These are phyloP conservation scores for Brachionus angularis DNA, from an alignment of 1,140 invertebrate genomes.

Conservation along the genomic window DNA sequence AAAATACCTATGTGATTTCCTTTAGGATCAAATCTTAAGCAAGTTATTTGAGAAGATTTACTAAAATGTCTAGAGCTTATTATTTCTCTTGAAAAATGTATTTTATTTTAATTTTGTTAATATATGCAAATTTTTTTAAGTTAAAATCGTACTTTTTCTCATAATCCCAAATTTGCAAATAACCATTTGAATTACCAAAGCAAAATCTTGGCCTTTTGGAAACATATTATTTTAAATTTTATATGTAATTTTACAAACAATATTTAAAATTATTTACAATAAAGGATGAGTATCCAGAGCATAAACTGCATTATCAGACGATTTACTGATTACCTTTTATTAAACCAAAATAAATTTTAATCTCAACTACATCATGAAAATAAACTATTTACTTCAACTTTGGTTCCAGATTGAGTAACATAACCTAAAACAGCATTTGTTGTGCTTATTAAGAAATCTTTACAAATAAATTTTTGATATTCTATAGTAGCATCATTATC, in stretches of 20 bases:
- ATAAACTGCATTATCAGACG: conserved; percentile 55
- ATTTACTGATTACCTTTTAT: conserved; percentile 53
- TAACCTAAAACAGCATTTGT: conserved; percentile 53
- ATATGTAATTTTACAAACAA: not conserved
- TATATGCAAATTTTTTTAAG: conserved; percentile 46
- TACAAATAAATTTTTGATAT: conserved; percentile 52
- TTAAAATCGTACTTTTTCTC: conserved; percentile 53
- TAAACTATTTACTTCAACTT: conserved; percentile 51
- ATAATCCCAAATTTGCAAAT: conserved; percentile 57
- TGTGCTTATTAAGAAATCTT: conserved; percentile 56
- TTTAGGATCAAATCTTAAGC: conserved; percentile 50
- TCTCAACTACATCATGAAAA: no score
- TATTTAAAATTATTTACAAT: conserved; percentile 51
- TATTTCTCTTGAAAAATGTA: conserved; percentile 13
- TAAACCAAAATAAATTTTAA: conserved; percentile 28
- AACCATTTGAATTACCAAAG: conserved; percentile 55
- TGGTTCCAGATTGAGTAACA: conserved; percentile 54
- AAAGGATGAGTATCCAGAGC: conserved; percentile 54
- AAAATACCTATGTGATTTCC: conserved; percentile 48
- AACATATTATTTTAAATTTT: not conserved
- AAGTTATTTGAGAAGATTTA: conserved; percentile 42
- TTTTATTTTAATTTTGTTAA: not conserved
- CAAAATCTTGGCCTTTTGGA: conserved; percentile 51
- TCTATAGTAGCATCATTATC: conserved; percentile 55
- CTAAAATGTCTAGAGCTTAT: conserved; percentile 21